Evolutionary conservation across 2,888 invertebrate genomes (phyloP).

Genomic region (Enchytraeus crypticus): DNA sequence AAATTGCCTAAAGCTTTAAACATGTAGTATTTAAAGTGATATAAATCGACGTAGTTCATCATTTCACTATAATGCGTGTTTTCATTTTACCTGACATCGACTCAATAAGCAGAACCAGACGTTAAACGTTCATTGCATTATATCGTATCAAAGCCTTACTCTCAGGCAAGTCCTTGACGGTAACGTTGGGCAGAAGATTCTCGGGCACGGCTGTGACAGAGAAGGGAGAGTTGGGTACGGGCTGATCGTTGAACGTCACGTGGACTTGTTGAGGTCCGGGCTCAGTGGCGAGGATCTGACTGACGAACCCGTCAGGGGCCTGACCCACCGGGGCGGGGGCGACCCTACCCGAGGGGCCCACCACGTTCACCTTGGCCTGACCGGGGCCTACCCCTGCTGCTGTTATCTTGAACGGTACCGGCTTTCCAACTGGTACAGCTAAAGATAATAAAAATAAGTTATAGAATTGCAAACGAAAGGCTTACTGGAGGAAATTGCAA

Average conservation of each 20-base stretch:
- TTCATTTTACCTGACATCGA: no score
- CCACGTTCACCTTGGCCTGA: slow-evolving; percentile 34
- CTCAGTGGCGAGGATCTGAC: slow-evolving; percentile 42
- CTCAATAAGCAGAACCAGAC: no score
- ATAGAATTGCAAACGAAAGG: no score
- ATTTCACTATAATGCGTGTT: no score
- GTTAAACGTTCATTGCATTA: no score
- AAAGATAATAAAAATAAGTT: background rate
- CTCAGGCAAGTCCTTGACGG: background rate
- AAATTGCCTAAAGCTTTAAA: no score
- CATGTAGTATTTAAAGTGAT: no score
- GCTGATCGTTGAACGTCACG: slow-evolving; percentile 6
- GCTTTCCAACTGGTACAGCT: slow-evolving; percentile 44
- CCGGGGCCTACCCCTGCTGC: slow-evolving; percentile 36
- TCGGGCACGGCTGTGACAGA: slow-evolving; percentile 4
- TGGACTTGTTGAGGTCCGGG: slow-evolving; percentile 42
- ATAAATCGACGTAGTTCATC: no score
- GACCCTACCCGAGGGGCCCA: slow-evolving; percentile 46
- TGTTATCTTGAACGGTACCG: slow-evolving; percentile 47
- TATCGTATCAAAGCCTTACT: no score
- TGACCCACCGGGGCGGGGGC: slow-evolving; percentile 69
- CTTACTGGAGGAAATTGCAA: no score
- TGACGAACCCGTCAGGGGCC: slow-evolving; percentile 59
- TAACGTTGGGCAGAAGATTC: background rate
- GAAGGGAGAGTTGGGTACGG: slow-evolving; percentile 12